These are phyloP conservation scores for Rhinogobius similis DNA, from an alignment of 2,113 vertebrate species.

Conservation along the genomic window DNA sequence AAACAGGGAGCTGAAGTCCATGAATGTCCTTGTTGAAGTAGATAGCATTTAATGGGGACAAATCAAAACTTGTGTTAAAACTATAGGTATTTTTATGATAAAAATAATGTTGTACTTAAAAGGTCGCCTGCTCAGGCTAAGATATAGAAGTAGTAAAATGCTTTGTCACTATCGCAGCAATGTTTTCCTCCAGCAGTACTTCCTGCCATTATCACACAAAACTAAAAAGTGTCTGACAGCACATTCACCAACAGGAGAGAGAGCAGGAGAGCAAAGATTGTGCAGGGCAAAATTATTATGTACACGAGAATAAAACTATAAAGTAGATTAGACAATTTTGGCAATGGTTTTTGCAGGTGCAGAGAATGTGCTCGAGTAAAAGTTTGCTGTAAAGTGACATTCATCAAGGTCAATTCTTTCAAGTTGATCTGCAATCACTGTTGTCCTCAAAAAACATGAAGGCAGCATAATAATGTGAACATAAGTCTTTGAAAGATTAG, in stretches of 20 bases:
- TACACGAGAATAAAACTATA: background rate
- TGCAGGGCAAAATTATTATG: background rate
- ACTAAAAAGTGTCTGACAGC: background rate
- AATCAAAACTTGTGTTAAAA: background rate
- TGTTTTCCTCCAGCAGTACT: background rate
- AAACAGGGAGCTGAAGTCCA: too few relatives aligned
- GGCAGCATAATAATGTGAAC: background rate
- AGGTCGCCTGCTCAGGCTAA: background rate
- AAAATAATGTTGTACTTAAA: background rate
- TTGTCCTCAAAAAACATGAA: too few relatives aligned
- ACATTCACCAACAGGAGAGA: background rate
- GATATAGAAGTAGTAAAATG: too few relatives aligned
- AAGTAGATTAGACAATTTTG: background rate
- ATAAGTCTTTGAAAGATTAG: background rate
- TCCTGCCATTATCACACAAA: slow-evolving; percentile 1
- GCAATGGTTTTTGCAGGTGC: background rate
- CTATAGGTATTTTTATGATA: too few relatives aligned
- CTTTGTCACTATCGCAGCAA: background rate
- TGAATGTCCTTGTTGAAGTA: too few relatives aligned
- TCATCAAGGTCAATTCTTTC: background rate
- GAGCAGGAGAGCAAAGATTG: background rate
- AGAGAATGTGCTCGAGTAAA: background rate
- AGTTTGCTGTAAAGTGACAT: background rate
- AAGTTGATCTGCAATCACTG: background rate
- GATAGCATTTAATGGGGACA: too few relatives aligned